Base-by-base conservation (phyloP, 2,113 vertebrate genomes). In the Promerops cafer region DNA sequence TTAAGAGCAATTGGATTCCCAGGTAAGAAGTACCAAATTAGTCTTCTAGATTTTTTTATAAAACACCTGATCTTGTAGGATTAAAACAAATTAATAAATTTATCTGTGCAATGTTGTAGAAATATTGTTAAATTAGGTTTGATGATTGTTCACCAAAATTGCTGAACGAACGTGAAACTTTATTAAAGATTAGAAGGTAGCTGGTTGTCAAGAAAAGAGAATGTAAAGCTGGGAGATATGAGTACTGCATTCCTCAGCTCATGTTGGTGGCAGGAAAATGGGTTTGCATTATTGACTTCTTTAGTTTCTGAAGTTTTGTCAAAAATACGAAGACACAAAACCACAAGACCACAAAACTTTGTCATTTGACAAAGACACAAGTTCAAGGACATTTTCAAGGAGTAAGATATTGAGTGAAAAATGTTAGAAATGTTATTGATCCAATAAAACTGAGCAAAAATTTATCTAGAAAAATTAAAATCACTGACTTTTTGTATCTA, bases 161-260 rank as follows among this genome's bases (percentile, higher is more conserved):
- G 4, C 15, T 77, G 53, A 80, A 61, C 0, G 0, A 39, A 7
- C 1, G 4, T 61, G 45, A 74, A 76, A 64, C 7, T 63, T 63
- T 37, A 8, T 57, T 72, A 65, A 66, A 57, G 26, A n/a, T 19
- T 31, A 79, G 21, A 79, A 71, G 19, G 26, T 19, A 74, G 10
- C 2, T 40, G 18, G 3, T 12, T 70, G 28, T 59, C 26, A 61
- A 37, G 24, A 75, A 82, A 63, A 49, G 19, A 90, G 6, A 30
- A 21, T 26, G 8, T 50, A 30, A 86, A 78, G 11, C 45, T 20
- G 10, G 9, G 18, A 50, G 6, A 39, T 60, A 13, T 11, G 20
- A 77, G 15, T 35, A 42, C 35, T 37, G 20, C 4, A 71, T 94
- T 92, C 37, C 16, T 76, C 24, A 69, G 22, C 27, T 49, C 22